Conservation (phyloP, 2,888 invertebrate genomes). For the Zonitis immaculata region DNA sequence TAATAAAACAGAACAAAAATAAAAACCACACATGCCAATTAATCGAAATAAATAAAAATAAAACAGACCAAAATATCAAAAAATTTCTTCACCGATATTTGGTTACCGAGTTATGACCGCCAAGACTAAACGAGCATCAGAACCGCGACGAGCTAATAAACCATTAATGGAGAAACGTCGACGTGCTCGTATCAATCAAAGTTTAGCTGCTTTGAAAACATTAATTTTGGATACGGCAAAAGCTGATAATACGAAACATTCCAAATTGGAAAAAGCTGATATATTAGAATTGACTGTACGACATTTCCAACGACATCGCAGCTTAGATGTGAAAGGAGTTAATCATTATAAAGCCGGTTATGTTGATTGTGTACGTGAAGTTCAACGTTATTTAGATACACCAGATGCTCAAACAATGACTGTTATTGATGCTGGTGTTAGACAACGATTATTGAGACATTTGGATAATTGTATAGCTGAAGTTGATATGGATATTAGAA, state of each 20-base stretch:
- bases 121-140: slow-evolving; percentile 41
- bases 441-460: slow-evolving; percentile 57
- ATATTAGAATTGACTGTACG: slow-evolving; percentile 79
- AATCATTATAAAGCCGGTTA: slow-evolving; percentile 65
- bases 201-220: slow-evolving; percentile 66
- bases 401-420: slow-evolving; percentile 58
- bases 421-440: slow-evolving; percentile 55
- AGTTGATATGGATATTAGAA: slow-evolving; percentile 53
- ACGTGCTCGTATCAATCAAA: slow-evolving; percentile 69
- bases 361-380: slow-evolving; percentile 62
- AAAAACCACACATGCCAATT: background rate
- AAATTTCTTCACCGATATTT: no score
- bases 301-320: slow-evolving; percentile 71
- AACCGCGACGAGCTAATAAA: slow-evolving; percentile 63
- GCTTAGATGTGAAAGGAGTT: slow-evolving; percentile 58
- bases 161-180: slow-evolving; percentile 75
- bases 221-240: slow-evolving; percentile 67
- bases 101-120: slow-evolving; percentile 45
- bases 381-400: slow-evolving; percentile 56
- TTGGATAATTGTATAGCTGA: slow-evolving; percentile 60
- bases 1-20: background rate
- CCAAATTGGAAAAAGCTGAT: slow-evolving; percentile 81
- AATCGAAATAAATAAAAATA: background rate
- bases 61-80: no score
- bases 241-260: slow-evolving; percentile 66